Percentiles rank a stretch among this genome's conserved stretches.
Conservation (phyloP, 1,140 invertebrate genomes). For the Whitmania pigra region DNA sequence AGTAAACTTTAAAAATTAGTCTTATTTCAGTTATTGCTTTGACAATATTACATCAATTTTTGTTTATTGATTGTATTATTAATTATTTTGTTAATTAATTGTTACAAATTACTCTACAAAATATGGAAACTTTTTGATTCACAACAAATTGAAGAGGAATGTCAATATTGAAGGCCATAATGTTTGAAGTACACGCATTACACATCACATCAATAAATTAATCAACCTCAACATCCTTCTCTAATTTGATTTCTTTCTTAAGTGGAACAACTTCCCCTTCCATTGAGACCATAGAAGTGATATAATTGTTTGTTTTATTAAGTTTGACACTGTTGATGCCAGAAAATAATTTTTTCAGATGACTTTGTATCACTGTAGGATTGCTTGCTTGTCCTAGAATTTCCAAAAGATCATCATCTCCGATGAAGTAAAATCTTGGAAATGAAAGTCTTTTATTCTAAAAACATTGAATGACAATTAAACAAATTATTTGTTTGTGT, state of each 20-base stretch:
- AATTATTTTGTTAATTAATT: too few species aligned
- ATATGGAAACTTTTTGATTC: too few species aligned
- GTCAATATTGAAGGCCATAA: too few species aligned
- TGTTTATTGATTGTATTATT: too few species aligned
- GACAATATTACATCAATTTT: too few species aligned
- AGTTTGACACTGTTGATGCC: conserved; percentile 51
- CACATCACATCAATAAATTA: background rate
- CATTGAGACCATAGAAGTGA: conserved; percentile 61
- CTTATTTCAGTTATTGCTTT: too few species aligned
- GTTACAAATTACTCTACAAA: too few species aligned
- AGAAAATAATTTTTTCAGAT: conserved; percentile 86
- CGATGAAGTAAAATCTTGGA: conserved; percentile 87
- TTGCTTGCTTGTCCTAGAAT: conserved; percentile 73
- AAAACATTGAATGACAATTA: conserved; percentile 31
- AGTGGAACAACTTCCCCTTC: conserved; percentile 74
- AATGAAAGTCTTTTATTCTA: conserved; percentile 84
- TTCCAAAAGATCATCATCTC: conserved; percentile 88
- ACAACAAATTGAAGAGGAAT: too few species aligned
- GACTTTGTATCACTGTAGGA: conserved; percentile 71
- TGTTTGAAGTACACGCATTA: too few species aligned
- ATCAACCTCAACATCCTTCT: conserved; percentile 63
- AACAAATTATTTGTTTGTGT: background rate
- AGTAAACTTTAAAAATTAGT: background rate
- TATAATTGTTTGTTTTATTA: conserved; percentile 41
- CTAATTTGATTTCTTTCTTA: conserved; percentile 59